Base-by-base conservation (phyloP, 2,797 vertebrate genomes). In the Geotrypetes seraphini region DNA sequence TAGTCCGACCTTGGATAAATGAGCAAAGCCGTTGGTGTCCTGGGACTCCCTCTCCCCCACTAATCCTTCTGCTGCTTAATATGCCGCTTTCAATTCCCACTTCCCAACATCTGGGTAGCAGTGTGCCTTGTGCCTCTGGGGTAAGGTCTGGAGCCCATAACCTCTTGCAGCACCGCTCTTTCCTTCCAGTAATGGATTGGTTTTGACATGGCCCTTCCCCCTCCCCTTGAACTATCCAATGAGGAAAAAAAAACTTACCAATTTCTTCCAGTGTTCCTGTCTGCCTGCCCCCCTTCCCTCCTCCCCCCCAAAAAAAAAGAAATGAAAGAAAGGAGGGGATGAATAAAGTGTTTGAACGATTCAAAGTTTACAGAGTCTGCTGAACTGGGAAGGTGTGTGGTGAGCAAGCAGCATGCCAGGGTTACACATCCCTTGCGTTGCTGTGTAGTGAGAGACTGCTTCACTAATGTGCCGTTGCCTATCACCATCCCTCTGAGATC, bases 131-230 rank as follows among this genome's bases (percentile, higher is more conserved):
- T 47, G 43, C 36, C 47, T 39, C 44, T 40, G 47, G 43, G 47
- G 59, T 66, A 73, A 88, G 90, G 88, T 92, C 90, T 93, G 90
- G 90, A 93, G 90, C 81, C 83, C 75, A 93, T 93, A 91, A 90
- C 82, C 80, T 84, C 69, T 75, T 66, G 74, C 69, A 77, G 80
- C 78, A 79, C 84, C 64, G 81, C 79, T 66, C 57, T 74, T 69
- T 53, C 85, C 73, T 79, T 79, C 78, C 43, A 41, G 33, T 29
- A 58, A 50, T 42, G 64, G 50, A 64, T 69, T 69, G 66, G 69
- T 25, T 68, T 38, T 60, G 4, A 54, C 52, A 37, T 39, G 53
- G 50, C 61, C 57, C 63, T 39, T 60, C 69, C 73, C 35, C 53
- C 56, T 47, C 57, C 47, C 43, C 73, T 70, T 72, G 73, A 78